These are phyloP conservation scores for Antheraea yamamai DNA, from an alignment of 2,888 invertebrate species.

Conservation along the genomic window DNA sequence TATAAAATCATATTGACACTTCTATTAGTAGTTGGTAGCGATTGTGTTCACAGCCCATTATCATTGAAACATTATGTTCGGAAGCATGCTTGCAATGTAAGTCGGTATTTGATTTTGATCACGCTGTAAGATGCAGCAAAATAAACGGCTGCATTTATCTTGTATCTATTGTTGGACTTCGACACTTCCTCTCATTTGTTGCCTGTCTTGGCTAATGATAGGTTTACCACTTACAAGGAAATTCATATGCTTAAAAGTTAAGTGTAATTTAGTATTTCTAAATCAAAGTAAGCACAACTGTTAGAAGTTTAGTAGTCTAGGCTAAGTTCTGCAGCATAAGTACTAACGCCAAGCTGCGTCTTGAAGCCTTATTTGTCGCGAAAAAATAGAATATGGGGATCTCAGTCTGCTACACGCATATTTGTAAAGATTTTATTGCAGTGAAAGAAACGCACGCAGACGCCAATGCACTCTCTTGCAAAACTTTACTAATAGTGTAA, in stretches of 20 bases:
- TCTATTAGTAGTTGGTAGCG: constrained; percentile 32
- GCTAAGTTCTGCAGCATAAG: neutral
- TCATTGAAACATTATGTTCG: neutral
- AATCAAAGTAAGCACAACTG: neutral
- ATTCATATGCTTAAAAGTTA: neutral
- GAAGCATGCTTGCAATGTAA: neutral
- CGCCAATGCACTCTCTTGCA: neutral
- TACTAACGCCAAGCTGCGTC: neutral
- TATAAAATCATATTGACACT: constrained; percentile 55
- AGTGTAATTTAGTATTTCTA: neutral
- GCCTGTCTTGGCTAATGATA: constrained; percentile 10
- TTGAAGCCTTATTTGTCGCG: too few relatives aligned
- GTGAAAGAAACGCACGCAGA: neutral
- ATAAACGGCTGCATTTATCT: constrained; percentile 6
- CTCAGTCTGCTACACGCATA: neutral
- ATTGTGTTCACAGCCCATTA: constrained; percentile 19
- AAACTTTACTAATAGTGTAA: neutral
- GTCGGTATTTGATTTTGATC: constrained; percentile 7
- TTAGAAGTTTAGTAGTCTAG: neutral
- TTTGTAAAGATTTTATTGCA: neutral
- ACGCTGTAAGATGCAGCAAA: neutral
- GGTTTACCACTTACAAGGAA: neutral
- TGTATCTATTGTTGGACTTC: constrained; percentile 12
- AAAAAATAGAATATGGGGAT: too few relatives aligned
- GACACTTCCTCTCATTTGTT: constrained; percentile 8